These are phyloP conservation scores for Diorhabda carinulata DNA, from an alignment of 1,140 invertebrate species.

Conservation along the genomic window DNA sequence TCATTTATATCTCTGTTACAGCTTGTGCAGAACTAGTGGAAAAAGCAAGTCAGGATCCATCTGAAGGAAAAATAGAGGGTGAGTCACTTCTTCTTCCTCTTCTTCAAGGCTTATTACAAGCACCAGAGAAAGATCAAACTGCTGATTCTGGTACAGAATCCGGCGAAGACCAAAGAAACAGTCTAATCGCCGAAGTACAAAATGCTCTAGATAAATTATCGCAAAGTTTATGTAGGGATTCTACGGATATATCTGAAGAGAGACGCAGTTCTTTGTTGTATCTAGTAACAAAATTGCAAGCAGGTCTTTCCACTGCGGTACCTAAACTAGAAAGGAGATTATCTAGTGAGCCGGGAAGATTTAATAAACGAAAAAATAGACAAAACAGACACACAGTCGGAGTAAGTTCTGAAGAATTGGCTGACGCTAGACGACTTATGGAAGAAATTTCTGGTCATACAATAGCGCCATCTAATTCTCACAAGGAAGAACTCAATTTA, in stretches of 20 bases:
- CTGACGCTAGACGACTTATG: slow-evolving; percentile 67
- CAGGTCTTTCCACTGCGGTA: slow-evolving; percentile 53
- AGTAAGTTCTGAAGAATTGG: slow-evolving; percentile 73
- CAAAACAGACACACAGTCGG: slow-evolving; percentile 73
- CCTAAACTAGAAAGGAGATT: slow-evolving; percentile 41
- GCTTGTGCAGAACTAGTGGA: slow-evolving; percentile 59
- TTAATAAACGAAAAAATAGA: slow-evolving; percentile 48
- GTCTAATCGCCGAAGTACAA: slow-evolving; percentile 73
- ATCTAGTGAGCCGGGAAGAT: slow-evolving; percentile 22
- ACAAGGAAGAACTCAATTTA: slow-evolving; percentile 21
- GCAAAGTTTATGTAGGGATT: slow-evolving; percentile 60
- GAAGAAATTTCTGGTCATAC: slow-evolving; percentile 58
- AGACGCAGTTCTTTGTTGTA: slow-evolving; percentile 64
- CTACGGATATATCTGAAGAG: slow-evolving; percentile 51
- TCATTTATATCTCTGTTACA: slow-evolving; percentile 36
- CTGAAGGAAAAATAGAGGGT: slow-evolving; percentile 47
- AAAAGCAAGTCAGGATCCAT: slow-evolving; percentile 49
- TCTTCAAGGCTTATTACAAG: slow-evolving; percentile 50
- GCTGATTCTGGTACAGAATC: slow-evolving; percentile 64
- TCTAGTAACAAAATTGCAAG: slow-evolving; percentile 70
- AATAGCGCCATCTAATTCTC: slow-evolving; percentile 35
- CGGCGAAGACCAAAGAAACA: slow-evolving; percentile 58
- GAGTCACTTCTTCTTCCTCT: slow-evolving; percentile 59
- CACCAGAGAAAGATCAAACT: slow-evolving; percentile 40
- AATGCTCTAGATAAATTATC: slow-evolving; percentile 69